phyloP scores from a whole-genome alignment of 2,797 vertebrate species.

The Bryconaethiops microstoma region DNA sequence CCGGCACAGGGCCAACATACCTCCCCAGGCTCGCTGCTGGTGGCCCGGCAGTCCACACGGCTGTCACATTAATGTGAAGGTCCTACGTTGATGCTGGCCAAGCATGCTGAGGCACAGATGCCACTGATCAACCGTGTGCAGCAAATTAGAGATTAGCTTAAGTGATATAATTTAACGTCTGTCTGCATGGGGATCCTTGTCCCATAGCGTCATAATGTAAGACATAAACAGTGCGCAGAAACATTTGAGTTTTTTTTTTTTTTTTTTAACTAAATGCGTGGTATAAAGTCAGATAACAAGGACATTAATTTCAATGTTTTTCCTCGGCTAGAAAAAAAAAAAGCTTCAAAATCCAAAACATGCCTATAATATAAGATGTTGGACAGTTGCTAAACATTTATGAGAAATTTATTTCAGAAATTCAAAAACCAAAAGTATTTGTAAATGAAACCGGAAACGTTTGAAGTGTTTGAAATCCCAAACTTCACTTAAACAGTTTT shows the following conservation, averaged over 20 bases:
- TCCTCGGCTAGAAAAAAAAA: no score
- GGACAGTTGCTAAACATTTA: no score
- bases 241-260: no score
- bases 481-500: not conserved
- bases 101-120: slow-evolving; percentile 32
- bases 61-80: slow-evolving; percentile 47
- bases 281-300: not conserved
- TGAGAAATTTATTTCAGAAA: no score
- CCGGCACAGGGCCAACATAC: not conserved
- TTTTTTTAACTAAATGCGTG: not conserved
- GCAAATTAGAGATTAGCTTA: slow-evolving; percentile 12
- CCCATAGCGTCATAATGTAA: not conserved
- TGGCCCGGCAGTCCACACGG: slow-evolving; percentile 8
- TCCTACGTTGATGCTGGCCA: not conserved
- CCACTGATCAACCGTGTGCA: slow-evolving; percentile 1
- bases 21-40: not conserved
- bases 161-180: slow-evolving; percentile 2
- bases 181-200: not conserved
- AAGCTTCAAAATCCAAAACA: no score
- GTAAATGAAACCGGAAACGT: no score
- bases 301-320: not conserved
- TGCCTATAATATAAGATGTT: no score
- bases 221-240: not conserved
- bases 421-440: no score
- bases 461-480: no score